A percentile compares a stretch with the other conserved stretches of the same genome.
These are phyloP conservation scores for Euwallacea similis DNA, from an alignment of 1,140 invertebrate species.

Conservation along the genomic window DNA sequence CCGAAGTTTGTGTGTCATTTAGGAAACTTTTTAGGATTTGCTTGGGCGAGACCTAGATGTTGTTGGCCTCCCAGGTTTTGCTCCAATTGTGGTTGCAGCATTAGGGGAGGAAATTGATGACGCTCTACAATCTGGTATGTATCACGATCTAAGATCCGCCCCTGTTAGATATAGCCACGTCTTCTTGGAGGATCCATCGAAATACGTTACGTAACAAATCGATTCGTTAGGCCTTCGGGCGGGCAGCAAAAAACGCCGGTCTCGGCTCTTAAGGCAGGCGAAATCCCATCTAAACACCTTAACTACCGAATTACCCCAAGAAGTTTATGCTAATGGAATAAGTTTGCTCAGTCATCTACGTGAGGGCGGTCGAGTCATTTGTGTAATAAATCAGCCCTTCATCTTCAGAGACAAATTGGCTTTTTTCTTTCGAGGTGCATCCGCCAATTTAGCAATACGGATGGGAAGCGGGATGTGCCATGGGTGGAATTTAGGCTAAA, in stretches of 20 bases:
- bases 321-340: conserved; percentile 39
- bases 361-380: conserved; percentile 28
- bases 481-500: no score
- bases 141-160: background rate
- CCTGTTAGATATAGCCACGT: conserved; percentile 19
- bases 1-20: conserved; percentile 1
- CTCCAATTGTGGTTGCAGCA: no score
- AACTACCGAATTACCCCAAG: conserved; percentile 37
- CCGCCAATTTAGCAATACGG: background rate
- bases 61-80: no score
- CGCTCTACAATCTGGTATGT: no score
- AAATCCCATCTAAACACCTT: conserved; percentile 37
- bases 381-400: conserved; percentile 36
- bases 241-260: conserved; percentile 32
- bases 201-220: conserved; percentile 37
- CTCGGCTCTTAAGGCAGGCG: conserved; percentile 35
- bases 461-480: no score
- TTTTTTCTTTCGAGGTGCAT: conserved; percentile 10
- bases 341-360: conserved; percentile 36
- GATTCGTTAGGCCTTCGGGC: conserved; percentile 30
- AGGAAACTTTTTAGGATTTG: no score
- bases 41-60: no score
- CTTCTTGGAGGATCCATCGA: conserved; percentile 22
- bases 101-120: no score
- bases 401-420: conserved; percentile 20